Percentiles rank a stretch among this genome's conserved stretches.
phyloP scores from a whole-genome alignment of 2,797 vertebrate genomes.

The Apogon hyalosoma region DNA sequence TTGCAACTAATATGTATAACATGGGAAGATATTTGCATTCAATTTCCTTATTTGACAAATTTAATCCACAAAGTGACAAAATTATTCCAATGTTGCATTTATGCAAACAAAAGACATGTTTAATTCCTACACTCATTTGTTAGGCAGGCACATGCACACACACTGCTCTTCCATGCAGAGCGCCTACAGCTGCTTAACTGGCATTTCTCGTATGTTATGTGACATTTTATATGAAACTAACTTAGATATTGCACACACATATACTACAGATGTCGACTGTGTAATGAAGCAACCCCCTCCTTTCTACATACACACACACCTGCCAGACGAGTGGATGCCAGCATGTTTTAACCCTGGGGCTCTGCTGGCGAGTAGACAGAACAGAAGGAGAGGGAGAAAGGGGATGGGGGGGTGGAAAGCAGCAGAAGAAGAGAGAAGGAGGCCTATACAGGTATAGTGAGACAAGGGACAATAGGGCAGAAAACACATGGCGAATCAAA shows the following conservation, averaged over 20 bases:
- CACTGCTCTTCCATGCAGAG: background rate
- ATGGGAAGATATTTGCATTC: too few species aligned
- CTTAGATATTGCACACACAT: constrained; percentile 31
- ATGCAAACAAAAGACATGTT: constrained; percentile 2
- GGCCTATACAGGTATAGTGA: constrained; percentile 39
- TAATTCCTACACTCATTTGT: background rate
- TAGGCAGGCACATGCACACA: background rate
- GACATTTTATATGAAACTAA: constrained; percentile 56
- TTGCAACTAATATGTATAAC: too few species aligned
- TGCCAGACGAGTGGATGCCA: constrained; percentile 65
- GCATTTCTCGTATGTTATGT: constrained; percentile 32
- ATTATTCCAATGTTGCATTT: background rate
- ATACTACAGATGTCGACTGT: constrained; percentile 56
- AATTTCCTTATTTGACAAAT: background rate
- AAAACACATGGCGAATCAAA: constrained; percentile 35
- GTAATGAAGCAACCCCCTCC: constrained; percentile 49
- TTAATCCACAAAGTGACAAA: constrained; percentile 3
- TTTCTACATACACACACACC: constrained; percentile 43
- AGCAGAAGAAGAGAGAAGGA: constrained; percentile 33
- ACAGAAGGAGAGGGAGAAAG: constrained; percentile 61
- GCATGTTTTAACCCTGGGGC: constrained; percentile 73
- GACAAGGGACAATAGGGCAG: constrained; percentile 33
- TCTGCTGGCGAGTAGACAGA: constrained; percentile 61
- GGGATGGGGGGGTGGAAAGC: constrained; percentile 28
- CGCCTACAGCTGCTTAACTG: constrained; percentile 36